Evolutionary conservation across 2,888 invertebrate species (phyloP), one percentile per base, ranked within the genome.

Genomic region (Bombylius major): DNA sequence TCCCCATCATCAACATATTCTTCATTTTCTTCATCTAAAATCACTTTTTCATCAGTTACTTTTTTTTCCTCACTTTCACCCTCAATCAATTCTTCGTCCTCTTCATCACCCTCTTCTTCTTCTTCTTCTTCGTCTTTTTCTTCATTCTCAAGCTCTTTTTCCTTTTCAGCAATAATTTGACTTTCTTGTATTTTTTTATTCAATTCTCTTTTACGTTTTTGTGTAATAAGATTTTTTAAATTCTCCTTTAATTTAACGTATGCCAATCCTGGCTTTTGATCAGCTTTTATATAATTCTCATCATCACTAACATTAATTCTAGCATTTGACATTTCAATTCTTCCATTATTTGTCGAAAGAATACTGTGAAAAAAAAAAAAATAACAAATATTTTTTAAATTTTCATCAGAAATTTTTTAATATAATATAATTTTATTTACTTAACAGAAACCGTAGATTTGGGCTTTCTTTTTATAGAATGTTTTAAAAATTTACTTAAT

Each of bases 401-500:
- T 23, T 23, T 23, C 3, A 2, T 23, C 3, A 23, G 23, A 23
- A 23, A 23, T 23, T 23, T 23, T 23, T 23, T 1, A 23, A 23
- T 23, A 23, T 3, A 23, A 23, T 23, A 23, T 2, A 23, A 23
- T 23, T 23, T 1, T 23, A 23, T 23, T 23, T 23, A 23, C 23
- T 23, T 23, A 23, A 23, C 23, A 23, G 23, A 23, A 23, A 23
- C 23, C 23, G 23, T 23, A 23, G 23, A 79, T 71, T 69, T 80
- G 73, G 60, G 73, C 65, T 69, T 81, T 39, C 79, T 79, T 57
- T 78, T 79, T 47, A 78, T 76, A 0, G 82, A 76, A 64, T 89
- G 89, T 66, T 82, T 82, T 45, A 82, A 75, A 67, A 88, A 86
- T 60, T 88, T 77, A 62, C 87, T 79, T 69, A 87, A 82, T 42